Conservation (phyloP, 2,797 vertebrate genomes). For the Trachops cirrhosus region DNA sequence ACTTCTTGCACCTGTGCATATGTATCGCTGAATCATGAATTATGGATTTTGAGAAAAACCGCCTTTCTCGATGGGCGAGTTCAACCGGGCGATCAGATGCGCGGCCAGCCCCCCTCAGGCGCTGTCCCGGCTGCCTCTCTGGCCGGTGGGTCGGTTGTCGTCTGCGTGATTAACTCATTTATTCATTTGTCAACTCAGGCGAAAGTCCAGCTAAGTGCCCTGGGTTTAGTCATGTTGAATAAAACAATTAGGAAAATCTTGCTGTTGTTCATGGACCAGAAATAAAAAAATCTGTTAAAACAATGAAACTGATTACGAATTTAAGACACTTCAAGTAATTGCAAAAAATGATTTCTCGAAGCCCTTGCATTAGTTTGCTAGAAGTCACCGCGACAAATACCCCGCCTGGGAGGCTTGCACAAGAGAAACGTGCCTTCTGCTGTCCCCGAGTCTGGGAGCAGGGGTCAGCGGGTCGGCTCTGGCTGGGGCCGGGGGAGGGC, state of each 20-base stretch:
- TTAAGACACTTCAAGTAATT: not conserved
- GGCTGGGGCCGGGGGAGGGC: no score
- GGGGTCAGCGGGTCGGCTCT: no score
- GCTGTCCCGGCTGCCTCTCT: not conserved
- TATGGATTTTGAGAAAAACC: not conserved
- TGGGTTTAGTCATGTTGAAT: no score
- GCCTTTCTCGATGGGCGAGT: rapidly evolving
- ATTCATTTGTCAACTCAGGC: not conserved
- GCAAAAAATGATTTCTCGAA: not conserved
- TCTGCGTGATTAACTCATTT: not conserved
- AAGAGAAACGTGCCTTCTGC: rapidly evolving
- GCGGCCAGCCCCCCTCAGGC: not conserved
- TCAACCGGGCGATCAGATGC: not conserved
- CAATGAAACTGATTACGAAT: not conserved
- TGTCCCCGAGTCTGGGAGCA: not conserved
- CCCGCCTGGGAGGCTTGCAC: not conserved
- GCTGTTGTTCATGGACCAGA: not conserved
- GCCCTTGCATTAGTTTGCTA: no score
- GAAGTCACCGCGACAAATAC: not conserved
- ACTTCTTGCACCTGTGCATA: not conserved
- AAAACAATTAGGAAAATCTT: not conserved
- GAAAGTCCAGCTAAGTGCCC: not conserved
- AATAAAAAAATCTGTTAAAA: not conserved
- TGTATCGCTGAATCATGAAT: rapidly evolving
- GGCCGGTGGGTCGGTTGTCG: rapidly evolving